Evolutionary conservation across 2,888 invertebrate genomes (phyloP).

Genomic region (Zygaena filipendulae): DNA sequence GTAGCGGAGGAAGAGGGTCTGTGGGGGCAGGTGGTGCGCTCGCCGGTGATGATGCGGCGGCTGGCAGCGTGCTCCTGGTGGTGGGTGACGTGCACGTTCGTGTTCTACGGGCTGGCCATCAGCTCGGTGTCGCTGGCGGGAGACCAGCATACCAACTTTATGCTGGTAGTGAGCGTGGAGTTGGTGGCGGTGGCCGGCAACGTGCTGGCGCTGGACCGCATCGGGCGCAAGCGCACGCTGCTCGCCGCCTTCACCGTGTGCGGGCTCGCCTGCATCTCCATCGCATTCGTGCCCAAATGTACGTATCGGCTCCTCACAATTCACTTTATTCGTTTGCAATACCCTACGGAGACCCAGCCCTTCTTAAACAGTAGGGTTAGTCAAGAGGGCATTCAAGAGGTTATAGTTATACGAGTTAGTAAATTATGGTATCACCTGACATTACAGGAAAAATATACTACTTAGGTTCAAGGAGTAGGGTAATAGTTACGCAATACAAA

Average conservation of each 20-base stretch:
- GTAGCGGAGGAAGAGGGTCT: slow-evolving; percentile 28
- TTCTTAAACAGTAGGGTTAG: too few species aligned
- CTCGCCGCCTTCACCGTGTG: slow-evolving; percentile 69
- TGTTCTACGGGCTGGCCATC: slow-evolving; percentile 83
- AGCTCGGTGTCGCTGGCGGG: slow-evolving; percentile 81
- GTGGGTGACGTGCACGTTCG: slow-evolving; percentile 83
- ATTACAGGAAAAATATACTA: too few species aligned
- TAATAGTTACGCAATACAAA: too few species aligned
- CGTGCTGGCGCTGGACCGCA: slow-evolving; percentile 70
- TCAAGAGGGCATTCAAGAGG: too few species aligned
- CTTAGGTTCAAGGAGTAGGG: too few species aligned
- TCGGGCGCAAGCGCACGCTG: slow-evolving; percentile 72
- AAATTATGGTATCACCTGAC: too few species aligned
- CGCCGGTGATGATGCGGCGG: slow-evolving; percentile 49
- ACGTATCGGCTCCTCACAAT: slow-evolving; percentile 22
- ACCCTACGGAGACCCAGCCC: too few species aligned
- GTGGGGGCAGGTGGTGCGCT: slow-evolving; percentile 40
- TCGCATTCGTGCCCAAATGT: slow-evolving; percentile 62
- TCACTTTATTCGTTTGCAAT: slow-evolving; percentile 27
- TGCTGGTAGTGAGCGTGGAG: slow-evolving; percentile 75
- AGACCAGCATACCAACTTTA: slow-evolving; percentile 82
- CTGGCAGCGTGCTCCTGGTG: slow-evolving; percentile 65
- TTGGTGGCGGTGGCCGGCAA: slow-evolving; percentile 77
- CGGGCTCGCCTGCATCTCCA: slow-evolving; percentile 59
- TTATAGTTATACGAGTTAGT: too few species aligned